These are phyloP conservation scores for Origma solitaria DNA, from an alignment of 2,113 vertebrate genomes.

Conservation along the genomic window DNA sequence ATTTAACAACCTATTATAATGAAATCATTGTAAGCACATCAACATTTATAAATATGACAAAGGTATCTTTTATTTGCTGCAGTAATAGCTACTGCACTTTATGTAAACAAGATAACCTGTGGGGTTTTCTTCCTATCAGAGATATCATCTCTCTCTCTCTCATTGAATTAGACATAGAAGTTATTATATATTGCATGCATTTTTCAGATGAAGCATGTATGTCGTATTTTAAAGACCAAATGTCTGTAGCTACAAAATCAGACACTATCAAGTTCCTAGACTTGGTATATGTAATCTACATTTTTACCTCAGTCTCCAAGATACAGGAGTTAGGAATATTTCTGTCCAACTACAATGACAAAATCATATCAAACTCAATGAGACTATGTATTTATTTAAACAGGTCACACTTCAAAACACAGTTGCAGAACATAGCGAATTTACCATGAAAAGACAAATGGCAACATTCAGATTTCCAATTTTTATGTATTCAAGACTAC, in stretches of 20 bases:
- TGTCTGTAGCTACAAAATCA: background rate
- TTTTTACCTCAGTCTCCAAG: background rate
- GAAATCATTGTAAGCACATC: background rate
- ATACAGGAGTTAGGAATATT: background rate
- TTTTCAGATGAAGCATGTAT: background rate
- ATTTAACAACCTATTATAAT: background rate
- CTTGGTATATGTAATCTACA: background rate
- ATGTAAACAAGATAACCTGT: background rate
- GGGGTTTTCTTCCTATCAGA: background rate
- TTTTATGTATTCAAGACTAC: background rate
- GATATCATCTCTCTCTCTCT: background rate
- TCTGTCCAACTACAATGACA: background rate
- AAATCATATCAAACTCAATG: background rate
- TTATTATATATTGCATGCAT: background rate
- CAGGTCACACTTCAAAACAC: background rate
- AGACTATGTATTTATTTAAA: background rate
- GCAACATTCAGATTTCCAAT: background rate
- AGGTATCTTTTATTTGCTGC: background rate
- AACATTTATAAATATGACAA: background rate
- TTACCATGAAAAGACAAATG: background rate
- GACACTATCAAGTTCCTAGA: background rate
- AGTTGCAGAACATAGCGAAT: background rate
- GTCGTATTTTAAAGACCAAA: background rate
- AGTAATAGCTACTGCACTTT: background rate
- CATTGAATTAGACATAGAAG: background rate